phyloP scores from a whole-genome alignment of 2,113 vertebrate genomes.

The Sialia sialis region DNA sequence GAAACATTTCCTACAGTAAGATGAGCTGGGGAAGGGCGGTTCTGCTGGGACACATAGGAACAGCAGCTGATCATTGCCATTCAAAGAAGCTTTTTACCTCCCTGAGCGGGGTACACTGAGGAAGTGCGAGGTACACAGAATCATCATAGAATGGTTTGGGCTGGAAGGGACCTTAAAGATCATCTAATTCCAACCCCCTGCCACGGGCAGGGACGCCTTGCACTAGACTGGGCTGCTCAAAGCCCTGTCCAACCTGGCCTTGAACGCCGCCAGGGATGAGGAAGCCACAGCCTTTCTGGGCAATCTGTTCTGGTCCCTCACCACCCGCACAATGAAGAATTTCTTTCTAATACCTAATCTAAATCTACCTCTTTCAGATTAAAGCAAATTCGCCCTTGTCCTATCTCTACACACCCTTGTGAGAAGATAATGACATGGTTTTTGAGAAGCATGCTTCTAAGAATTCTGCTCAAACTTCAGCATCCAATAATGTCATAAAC shows the following conservation, averaged over 20 bases:
- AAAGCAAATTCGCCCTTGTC: not conserved
- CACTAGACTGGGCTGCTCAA: not conserved
- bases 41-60: not conserved
- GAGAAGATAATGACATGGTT: rapidly evolving
- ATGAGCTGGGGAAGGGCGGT: not conserved
- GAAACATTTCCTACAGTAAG: not conserved
- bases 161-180: not conserved
- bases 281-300: not conserved
- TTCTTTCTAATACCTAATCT: not conserved
- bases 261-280: not conserved
- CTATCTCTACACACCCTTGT: not conserved
- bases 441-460: not conserved
- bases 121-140: not conserved
- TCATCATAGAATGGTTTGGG: not conserved
- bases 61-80: not conserved
- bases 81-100: not conserved
- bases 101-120: rapidly evolving
- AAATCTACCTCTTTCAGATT: not conserved
- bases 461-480: not conserved
- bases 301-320: not conserved
- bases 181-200: not conserved
- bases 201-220: not conserved
- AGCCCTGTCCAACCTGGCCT: not conserved
- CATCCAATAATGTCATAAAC: not conserved
- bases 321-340: not conserved